Evolutionary conservation across 2,888 invertebrate genomes (phyloP), one percentile per base, ranked within the genome.

Genomic region (Lapara coniferarum): DNA sequence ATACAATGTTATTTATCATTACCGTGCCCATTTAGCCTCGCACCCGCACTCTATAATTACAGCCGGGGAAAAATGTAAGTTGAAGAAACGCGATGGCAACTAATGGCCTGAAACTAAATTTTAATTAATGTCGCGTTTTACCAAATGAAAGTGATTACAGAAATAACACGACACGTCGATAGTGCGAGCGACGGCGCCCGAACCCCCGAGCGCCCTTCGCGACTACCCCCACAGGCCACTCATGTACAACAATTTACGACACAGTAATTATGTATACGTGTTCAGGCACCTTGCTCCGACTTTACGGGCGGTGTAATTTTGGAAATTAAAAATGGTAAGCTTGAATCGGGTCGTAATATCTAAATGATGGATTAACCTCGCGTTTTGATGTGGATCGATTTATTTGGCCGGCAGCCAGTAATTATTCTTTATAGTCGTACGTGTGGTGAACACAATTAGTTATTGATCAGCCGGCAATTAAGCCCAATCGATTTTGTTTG

Each of bases 71-170:
- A 92, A 92, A 91, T 87, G 86, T 83, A 91, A 92, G 89, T 90
- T 87, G 84, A 92, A 92, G 92, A 90, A 93, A 93, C 92, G 91
- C 92, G 90, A 92, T 87, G 88, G 87, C 87, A 83, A 91, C 92
- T 92, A 93, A 93, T 92, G 93, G 92, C 80, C 92, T 92, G 92
- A 92, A 93, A 92, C 93, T 93, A 94, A 93, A 94, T 93, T 94
- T 94, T 94, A 94, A 94, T 94, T 94, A 94, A 91, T 93, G 92
- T 92, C 93, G 92, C 92, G 91, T 92, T 93, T 89, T 90, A 92
- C 85, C 85, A 84, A 93, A 92, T 92, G 90, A 90, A 91, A 92
- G 91, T 93, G 92, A 93, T 93, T 93, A 93, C 88, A 88, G 86
- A 89, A 91, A 88, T 91, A 92, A 93, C 90, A 88, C 92, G 92